These are phyloP conservation scores for Radopholus similis DNA, from an alignment of 1,140 invertebrate species.

Conservation along the genomic window DNA sequence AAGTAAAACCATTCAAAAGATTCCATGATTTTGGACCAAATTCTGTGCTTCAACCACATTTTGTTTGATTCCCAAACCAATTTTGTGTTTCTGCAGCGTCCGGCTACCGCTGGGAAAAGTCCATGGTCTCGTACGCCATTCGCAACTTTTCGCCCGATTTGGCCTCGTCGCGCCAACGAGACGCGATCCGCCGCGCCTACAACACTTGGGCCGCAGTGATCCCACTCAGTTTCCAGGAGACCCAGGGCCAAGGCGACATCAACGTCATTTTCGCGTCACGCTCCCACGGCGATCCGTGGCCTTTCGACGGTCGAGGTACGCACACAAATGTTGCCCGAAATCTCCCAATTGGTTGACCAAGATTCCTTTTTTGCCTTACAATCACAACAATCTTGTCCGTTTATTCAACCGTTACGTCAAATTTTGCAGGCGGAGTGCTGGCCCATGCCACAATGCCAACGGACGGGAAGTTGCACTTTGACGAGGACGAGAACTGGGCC, in stretches of 20 bases:
- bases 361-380: too few species aligned
- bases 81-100: too few species aligned
- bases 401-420: too few species aligned
- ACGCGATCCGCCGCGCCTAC: slow-evolving; percentile 50
- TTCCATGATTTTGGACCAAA: background rate
- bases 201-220: slow-evolving; percentile 45
- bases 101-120: slow-evolving; percentile 54
- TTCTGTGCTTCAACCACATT: too few species aligned
- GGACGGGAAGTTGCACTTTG: slow-evolving; percentile 53
- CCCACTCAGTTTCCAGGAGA: slow-evolving; percentile 18
- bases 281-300: slow-evolving; percentile 52
- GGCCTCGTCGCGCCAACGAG: slow-evolving; percentile 37
- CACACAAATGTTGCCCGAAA: background rate
- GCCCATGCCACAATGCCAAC: slow-evolving; percentile 60
- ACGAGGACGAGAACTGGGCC: slow-evolving; percentile 56
- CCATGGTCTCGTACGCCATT: slow-evolving; percentile 53
- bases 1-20: background rate
- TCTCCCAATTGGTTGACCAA: background rate
- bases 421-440: slow-evolving; percentile 54
- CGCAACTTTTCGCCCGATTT: slow-evolving; percentile 49
- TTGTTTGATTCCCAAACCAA: too few species aligned
- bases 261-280: slow-evolving; percentile 53
- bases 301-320: slow-evolving; percentile 53
- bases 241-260: slow-evolving; percentile 47
- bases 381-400: too few species aligned